Evolutionary conservation across 2,888 invertebrate genomes (phyloP), one percentile per base, ranked within the genome.

Genomic region (Caenorhabditis sp.): DNA sequence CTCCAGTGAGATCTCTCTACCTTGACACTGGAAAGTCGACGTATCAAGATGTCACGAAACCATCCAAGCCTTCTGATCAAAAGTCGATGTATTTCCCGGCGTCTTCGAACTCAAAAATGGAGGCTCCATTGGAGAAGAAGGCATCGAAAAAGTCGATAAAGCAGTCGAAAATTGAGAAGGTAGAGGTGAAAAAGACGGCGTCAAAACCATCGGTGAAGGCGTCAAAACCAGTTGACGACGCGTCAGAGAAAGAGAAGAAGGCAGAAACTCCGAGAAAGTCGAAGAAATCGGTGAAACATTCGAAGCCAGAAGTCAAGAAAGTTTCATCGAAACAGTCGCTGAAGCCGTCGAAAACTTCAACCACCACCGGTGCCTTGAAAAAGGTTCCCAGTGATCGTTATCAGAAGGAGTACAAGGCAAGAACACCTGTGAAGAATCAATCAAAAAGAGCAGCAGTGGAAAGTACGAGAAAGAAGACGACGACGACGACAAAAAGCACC

Each of bases 21-120:
- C 3, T 64, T 26, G 44, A 47, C 2, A 66, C 66, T 51, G 66
- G 66, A 28, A 51, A 66, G 35, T 66, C 66, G 2, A 10, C 66
- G 0, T 51, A 74, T 28, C 28, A 19, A 63, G 38, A 54, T 0
- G 28, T 19, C 14, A 35, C 66, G 24, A 66, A 66, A 35, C 31
- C 51, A 10, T 31, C 64, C 28, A 47, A 3, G 2, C 41, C 61
- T 19, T 14, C 10, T 51, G 47, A 64, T 49, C 44, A 41, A 28
- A 49, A 28, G 41, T 64, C 64, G 5, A 10, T 44, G 7, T 63
- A 63, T 7, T 22, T 26, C 41, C 26, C 63, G 2, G 59, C 16
- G 38, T n/a, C n/a, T 22, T 35, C 31, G 47, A 47, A 38, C 12
- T 38, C 38, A 10, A 38, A 38, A 38, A 38, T 38, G 38, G 49